phyloP scores from a whole-genome alignment of 1,140 invertebrate genomes.

The Macrocentrus cingulum region DNA sequence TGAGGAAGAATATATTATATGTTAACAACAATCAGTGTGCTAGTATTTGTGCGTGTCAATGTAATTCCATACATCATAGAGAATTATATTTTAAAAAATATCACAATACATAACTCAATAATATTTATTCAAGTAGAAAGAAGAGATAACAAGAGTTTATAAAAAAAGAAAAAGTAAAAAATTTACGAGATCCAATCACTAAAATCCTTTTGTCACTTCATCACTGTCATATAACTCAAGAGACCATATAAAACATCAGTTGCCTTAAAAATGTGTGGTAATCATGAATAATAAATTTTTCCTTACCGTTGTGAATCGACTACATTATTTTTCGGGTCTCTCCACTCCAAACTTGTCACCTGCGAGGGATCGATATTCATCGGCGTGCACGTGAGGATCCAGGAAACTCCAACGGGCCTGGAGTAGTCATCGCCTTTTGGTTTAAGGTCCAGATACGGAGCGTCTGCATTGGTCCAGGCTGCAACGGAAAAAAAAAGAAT shows the following conservation, averaged over 20 bases:
- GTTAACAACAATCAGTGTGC: slow-evolving; percentile 23
- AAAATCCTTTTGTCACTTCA: background rate
- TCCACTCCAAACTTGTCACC: slow-evolving; percentile 71
- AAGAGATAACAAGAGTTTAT: too few relatives aligned
- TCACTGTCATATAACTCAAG: background rate
- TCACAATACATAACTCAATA: too few relatives aligned
- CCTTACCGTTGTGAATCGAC: slow-evolving; percentile 68
- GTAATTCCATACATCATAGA: slow-evolving; percentile 3
- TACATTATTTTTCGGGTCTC: slow-evolving; percentile 65
- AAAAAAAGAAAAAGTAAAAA: too few relatives aligned
- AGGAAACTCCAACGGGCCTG: slow-evolving; percentile 68
- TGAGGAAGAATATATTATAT: slow-evolving; percentile 13
- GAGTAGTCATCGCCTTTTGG: slow-evolving; percentile 67
- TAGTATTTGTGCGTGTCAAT: slow-evolving; percentile 9
- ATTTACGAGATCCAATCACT: too few relatives aligned
- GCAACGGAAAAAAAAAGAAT: slow-evolving; percentile 45
- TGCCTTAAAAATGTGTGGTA: background rate
- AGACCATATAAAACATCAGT: background rate
- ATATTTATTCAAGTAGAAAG: too few relatives aligned
- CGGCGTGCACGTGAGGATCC: slow-evolving; percentile 72
- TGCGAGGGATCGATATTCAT: slow-evolving; percentile 63
- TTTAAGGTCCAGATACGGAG: slow-evolving; percentile 64
- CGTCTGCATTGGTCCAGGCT: slow-evolving; percentile 35
- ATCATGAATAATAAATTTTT: too few relatives aligned
- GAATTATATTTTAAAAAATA: too few relatives aligned